Evolutionary conservation across 2,888 invertebrate species (phyloP).

Genomic region (Pseudococcus jackbeardsleyi): DNA sequence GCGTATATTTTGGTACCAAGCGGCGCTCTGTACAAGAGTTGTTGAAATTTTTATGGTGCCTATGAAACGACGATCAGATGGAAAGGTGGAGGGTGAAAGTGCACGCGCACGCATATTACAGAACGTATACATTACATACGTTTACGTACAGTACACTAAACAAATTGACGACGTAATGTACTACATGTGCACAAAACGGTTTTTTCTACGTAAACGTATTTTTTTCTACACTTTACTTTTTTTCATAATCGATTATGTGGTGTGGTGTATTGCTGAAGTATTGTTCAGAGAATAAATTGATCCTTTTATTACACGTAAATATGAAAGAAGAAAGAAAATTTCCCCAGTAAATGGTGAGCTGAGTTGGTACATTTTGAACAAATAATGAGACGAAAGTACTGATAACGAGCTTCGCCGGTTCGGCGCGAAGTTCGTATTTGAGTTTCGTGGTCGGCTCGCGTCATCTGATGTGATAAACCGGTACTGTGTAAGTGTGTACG

Average conservation of each 20-base stretch:
- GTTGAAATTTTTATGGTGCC: slow-evolving; percentile 34
- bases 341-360: background rate
- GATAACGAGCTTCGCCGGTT: background rate
- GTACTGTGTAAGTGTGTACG: background rate
- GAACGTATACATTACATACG: background rate
- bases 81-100: background rate
- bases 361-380: background rate
- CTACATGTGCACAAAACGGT: background rate
- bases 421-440: background rate
- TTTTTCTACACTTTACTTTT: background rate
- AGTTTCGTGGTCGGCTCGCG: background rate
- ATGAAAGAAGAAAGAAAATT: background rate
- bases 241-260: background rate
- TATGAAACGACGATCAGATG: background rate
- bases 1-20: slow-evolving; percentile 30
- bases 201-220: background rate
- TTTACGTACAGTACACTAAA: background rate
- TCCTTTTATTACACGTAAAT: background rate
- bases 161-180: background rate
- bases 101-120: slow-evolving; percentile 6
- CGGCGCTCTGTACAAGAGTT: slow-evolving; percentile 7
- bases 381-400: slow-evolving; percentile 8
- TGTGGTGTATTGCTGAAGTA: background rate
- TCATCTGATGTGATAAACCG: background rate
- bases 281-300: background rate